A percentile compares a stretch with the other conserved stretches of the same genome.
Conservation (phyloP, 2,888 invertebrate genomes). For the Lepeophtheirus nordmannii region DNA sequence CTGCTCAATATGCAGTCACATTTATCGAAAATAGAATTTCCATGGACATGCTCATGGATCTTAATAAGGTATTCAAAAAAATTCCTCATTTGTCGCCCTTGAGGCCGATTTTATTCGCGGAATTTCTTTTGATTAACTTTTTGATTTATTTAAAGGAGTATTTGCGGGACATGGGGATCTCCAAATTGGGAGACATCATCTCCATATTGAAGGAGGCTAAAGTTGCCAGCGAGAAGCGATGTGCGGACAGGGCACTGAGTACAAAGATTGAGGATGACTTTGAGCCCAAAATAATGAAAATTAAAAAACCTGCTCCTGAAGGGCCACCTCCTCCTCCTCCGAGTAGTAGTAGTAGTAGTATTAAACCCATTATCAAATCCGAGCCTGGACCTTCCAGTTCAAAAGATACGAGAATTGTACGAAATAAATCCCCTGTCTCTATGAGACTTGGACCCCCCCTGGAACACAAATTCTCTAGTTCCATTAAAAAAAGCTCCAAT, state of each 20-base stretch:
- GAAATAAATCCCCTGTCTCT: neutral
- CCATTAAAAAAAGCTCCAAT: neutral
- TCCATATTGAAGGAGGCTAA: conserved; percentile 48
- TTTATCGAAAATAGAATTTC: conserved; percentile 74
- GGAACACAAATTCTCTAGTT: neutral
- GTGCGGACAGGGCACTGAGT: conserved; percentile 1
- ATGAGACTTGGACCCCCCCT: neutral
- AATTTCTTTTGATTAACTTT: too few relatives aligned
- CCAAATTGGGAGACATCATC: conserved; percentile 48
- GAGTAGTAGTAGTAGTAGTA: too few relatives aligned
- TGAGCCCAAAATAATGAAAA: neutral
- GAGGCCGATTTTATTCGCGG: too few relatives aligned
- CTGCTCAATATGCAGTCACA: conserved; percentile 65
- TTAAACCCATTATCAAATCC: too few relatives aligned
- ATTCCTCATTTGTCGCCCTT: neutral
- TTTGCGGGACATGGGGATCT: conserved; percentile 71
- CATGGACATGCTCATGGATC: conserved; percentile 65
- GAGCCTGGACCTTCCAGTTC: too few relatives aligned
- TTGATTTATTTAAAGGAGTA: conserved; percentile 52
- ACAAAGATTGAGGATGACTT: neutral
- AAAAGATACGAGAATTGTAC: too few relatives aligned
- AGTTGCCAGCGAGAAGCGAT: conserved; percentile 17
- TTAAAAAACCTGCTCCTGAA: neutral
- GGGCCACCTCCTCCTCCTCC: too few relatives aligned
- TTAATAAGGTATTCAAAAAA: conserved; percentile 44